Conservation (phyloP, 2,888 invertebrate species). For the Phyto melanocephala region DNA sequence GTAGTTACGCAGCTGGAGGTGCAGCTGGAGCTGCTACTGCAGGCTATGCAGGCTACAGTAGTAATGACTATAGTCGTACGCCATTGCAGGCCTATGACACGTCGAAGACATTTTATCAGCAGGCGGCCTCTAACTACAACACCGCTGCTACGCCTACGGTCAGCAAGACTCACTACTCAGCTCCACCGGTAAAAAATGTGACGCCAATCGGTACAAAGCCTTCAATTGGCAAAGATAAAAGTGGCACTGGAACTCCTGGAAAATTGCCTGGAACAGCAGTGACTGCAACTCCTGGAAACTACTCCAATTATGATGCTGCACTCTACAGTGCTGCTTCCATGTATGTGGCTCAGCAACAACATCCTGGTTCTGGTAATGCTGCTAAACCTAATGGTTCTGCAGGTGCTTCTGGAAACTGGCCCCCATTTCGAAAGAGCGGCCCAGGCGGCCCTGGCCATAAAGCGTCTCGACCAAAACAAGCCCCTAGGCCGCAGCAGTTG, state of each 20-base stretch:
- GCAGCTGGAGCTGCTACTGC: conserved; percentile 84
- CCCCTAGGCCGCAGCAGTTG: conserved; percentile 94
- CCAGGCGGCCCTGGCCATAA: conserved; percentile 69
- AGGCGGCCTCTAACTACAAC: conserved; percentile 81
- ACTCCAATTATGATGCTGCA: conserved; percentile 95
- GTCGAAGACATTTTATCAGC: conserved; percentile 91
- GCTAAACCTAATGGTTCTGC: conserved; percentile 68
- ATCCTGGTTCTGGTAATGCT: conserved; percentile 73
- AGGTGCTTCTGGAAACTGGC: conserved; percentile 75
- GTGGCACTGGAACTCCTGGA: conserved; percentile 68
- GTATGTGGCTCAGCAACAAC: conserved; percentile 92
- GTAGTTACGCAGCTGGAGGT: conserved; percentile 81
- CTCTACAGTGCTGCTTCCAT: conserved; percentile 96
- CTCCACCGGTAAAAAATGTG: conserved; percentile 84
- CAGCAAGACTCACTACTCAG: conserved; percentile 79
- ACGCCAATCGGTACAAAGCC: conserved; percentile 80
- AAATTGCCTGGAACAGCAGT: conserved; percentile 77
- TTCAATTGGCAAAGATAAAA: conserved; percentile 74
- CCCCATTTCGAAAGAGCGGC: conserved; percentile 81
- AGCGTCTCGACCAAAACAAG: conserved; percentile 80
- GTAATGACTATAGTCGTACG: conserved; percentile 81
- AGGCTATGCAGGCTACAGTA: conserved; percentile 82
- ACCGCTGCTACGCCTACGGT: conserved; percentile 76
- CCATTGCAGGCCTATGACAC: conserved; percentile 87
- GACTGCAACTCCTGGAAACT: conserved; percentile 83